These are phyloP conservation scores for Leptodirus hochenwartii DNA, from an alignment of 2,888 invertebrate genomes.

Conservation along the genomic window DNA sequence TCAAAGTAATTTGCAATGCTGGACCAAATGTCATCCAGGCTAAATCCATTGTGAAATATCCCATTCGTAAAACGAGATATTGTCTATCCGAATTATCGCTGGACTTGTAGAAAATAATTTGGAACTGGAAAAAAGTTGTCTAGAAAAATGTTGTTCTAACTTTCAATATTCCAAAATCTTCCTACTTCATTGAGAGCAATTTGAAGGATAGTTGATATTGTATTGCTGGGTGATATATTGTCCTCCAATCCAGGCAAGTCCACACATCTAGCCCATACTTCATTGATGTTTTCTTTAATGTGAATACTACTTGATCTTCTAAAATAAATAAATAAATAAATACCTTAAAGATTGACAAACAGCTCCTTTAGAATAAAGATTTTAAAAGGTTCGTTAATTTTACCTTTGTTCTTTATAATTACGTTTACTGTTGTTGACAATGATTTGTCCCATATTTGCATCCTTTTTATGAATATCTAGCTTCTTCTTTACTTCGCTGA, in stretches of 20 bases:
- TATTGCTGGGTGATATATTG: constrained; percentile 61
- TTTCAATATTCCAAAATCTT: constrained; percentile 1
- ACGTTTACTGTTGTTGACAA: too few relatives aligned
- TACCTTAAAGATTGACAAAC: neutral
- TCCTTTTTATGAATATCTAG: too few relatives aligned
- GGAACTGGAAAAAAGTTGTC: constrained; percentile 30
- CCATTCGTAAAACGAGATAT: constrained; percentile 53
- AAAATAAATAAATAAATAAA: neutral
- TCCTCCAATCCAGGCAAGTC: constrained; percentile 71
- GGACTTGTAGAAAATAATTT: constrained; percentile 44
- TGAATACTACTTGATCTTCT: constrained; percentile 9
- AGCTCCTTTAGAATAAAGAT: too few relatives aligned
- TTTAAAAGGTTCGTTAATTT: too few relatives aligned
- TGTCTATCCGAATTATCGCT: constrained; percentile 47
- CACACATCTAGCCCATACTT: constrained; percentile 55
- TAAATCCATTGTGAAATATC: constrained; percentile 49
- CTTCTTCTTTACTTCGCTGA: too few relatives aligned
- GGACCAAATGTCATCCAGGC: constrained; percentile 65
- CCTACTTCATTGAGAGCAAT: constrained; percentile 49
- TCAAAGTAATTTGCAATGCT: constrained; percentile 51
- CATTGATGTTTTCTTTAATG: constrained; percentile 26
- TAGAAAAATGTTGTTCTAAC: neutral
- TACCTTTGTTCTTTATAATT: too few relatives aligned
- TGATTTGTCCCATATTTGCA: too few relatives aligned
- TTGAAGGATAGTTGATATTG: constrained; percentile 47